Evolutionary conservation across 2,888 invertebrate genomes (phyloP).

Genomic region (Agapostemon virescens): DNA sequence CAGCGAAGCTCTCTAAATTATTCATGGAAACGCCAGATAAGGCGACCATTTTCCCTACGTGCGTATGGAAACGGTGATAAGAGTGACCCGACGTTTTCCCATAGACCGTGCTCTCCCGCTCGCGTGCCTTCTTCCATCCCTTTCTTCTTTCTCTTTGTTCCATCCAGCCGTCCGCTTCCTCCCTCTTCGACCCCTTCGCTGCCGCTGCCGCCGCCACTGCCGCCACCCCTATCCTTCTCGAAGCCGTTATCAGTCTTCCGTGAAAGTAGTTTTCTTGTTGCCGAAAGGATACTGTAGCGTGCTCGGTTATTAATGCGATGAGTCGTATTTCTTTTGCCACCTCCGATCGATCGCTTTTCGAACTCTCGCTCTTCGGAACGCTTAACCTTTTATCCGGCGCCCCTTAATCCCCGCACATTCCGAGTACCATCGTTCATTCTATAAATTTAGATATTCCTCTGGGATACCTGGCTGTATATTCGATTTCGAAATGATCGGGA

Average conservation of each 20-base stretch:
- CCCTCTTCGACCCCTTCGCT: no score
- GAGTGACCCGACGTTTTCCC: slow-evolving; percentile 60
- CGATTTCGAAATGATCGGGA: neutral
- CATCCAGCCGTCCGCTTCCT: neutral
- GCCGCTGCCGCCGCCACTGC: no score
- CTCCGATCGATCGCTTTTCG: neutral
- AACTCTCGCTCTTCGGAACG: neutral
- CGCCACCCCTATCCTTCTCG: neutral
- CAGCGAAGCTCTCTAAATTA: slow-evolving; percentile 72
- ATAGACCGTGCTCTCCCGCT: slow-evolving; percentile 35
- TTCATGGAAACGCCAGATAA: slow-evolving; percentile 72
- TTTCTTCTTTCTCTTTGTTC: slow-evolving; percentile 27
- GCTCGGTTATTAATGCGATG: slow-evolving; percentile 33
- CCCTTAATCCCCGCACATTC: neutral
- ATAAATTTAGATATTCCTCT: neutral
- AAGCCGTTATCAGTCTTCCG: slow-evolving; percentile 22
- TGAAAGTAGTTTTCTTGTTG: slow-evolving; percentile 23
- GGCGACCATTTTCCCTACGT: slow-evolving; percentile 69
- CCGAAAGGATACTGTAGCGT: slow-evolving; percentile 28
- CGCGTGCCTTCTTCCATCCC: neutral
- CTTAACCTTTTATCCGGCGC: slow-evolving; percentile 2
- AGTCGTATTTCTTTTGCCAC: slow-evolving; percentile 20
- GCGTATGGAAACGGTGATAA: slow-evolving; percentile 69
- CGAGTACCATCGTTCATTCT: no score
- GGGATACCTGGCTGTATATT: neutral